Conservation (phyloP, 2,888 invertebrate species). For the Meganola albula region DNA sequence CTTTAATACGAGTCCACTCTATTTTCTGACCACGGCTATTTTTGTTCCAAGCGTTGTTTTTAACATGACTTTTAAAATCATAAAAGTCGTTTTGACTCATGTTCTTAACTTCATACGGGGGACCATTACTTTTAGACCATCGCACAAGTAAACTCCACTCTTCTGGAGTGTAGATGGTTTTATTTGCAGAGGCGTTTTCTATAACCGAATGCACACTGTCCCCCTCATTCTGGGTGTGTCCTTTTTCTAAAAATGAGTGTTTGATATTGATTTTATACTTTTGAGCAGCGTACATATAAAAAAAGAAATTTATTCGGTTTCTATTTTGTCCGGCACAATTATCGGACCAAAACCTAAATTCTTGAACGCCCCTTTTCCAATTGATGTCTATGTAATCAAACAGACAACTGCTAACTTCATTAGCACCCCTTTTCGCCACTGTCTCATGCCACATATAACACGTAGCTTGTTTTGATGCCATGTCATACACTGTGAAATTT, state of each 20-base stretch:
- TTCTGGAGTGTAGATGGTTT: constrained; percentile 12
- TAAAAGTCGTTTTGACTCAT: constrained; percentile 12
- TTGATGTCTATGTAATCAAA: constrained; percentile 5
- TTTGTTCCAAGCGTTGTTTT: constrained; percentile 20
- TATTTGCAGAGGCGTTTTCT: constrained; percentile 6
- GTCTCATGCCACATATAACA: constrained; percentile 11
- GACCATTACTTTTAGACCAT: constrained; percentile 18
- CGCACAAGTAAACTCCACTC: constrained; percentile 14
- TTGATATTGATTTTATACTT: constrained; percentile 6
- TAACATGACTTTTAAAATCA: constrained; percentile 17
- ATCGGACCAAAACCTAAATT: constrained; percentile 10
- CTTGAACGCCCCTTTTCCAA: constrained; percentile 3
- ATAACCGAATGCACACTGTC: constrained; percentile 15
- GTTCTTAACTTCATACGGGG: constrained; percentile 15
- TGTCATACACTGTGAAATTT: constrained; percentile 12
- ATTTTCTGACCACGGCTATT: constrained; percentile 6
- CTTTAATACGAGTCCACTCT: constrained; percentile 15
- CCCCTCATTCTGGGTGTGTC: constrained; percentile 15
- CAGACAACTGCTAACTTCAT: constrained; percentile 5
- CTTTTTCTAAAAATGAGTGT: constrained; percentile 11
- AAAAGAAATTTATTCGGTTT: constrained; percentile 11
- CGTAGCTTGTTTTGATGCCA: constrained; percentile 2
- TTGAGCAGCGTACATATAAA: constrained; percentile 6
- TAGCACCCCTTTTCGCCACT: constrained; percentile 6
- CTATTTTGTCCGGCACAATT: constrained; percentile 15